A percentile compares a stretch with the other conserved stretches of the same genome.
Evolutionary conservation across 2,888 invertebrate genomes (phyloP).

Genomic region (Ommatoiulus sabulosus): DNA sequence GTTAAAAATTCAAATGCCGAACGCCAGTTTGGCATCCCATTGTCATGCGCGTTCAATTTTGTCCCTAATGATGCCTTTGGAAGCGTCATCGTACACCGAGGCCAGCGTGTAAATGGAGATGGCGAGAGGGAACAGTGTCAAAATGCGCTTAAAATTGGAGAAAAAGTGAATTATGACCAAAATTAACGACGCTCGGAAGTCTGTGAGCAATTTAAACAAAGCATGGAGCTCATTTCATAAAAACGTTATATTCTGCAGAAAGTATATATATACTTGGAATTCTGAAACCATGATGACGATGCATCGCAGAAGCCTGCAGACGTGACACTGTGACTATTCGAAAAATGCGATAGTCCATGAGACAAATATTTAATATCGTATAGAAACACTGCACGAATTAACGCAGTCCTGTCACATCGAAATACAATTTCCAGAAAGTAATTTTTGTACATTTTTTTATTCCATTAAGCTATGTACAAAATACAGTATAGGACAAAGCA

Average conservation of each 20-base stretch:
- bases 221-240: not conserved
- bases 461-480: too few species aligned
- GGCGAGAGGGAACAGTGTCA: conserved; percentile 12
- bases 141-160: not conserved
- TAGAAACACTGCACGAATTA: too few species aligned
- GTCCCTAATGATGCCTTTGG: conserved; percentile 14
- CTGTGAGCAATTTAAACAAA: not conserved
- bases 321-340: too few species aligned
- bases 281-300: too few species aligned
- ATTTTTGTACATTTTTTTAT: too few species aligned
- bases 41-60: not conserved
- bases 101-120: not conserved
- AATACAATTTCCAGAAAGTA: too few species aligned
- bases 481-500: too few species aligned
- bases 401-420: too few species aligned
- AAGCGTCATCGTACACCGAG: not conserved
- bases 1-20: conserved; percentile 11
- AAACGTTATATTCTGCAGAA: not conserved
- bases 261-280: not conserved
- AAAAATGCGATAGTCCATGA: too few species aligned
- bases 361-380: too few species aligned
- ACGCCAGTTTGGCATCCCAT: not conserved
- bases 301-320: too few species aligned
- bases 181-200: not conserved
- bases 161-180: conserved; percentile 15